Percentiles rank a stretch among this genome's conserved stretches.
Evolutionary conservation across 2,888 invertebrate species (phyloP).

Genomic region (Andrena chrysosceles): DNA sequence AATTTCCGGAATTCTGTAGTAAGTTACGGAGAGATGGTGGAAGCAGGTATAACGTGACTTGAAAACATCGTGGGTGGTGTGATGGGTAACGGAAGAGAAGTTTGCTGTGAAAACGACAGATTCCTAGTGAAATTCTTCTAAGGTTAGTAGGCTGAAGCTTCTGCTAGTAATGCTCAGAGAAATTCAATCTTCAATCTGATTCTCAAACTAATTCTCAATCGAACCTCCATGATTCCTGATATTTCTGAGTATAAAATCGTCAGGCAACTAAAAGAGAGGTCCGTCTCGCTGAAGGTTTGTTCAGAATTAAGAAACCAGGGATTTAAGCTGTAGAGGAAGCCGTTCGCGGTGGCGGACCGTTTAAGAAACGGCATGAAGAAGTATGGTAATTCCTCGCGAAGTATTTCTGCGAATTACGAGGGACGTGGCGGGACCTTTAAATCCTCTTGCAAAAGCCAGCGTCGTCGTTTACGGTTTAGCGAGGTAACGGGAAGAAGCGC

Average conservation of each 20-base stretch:
- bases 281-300: too few relatives aligned
- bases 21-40: conserved; percentile 22
- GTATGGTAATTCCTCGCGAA: conserved; percentile 60
- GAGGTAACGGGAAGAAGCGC: conserved; percentile 73
- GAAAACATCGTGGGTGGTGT: conserved; percentile 31
- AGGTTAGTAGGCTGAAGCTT: not conserved
- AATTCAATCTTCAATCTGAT: too few relatives aligned
- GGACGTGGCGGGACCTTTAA: conserved; percentile 74
- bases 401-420: conserved; percentile 69
- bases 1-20: conserved; percentile 71
- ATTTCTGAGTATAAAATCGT: too few relatives aligned
- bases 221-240: too few relatives aligned
- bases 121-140: not conserved
- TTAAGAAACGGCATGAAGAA: conserved; percentile 50
- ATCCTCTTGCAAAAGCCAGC: conserved; percentile 71
- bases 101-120: not conserved
- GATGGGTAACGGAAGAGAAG: not conserved
- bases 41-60: conserved; percentile 16
- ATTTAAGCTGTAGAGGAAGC: not conserved
- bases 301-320: not conserved
- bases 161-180: not conserved
- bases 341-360: conserved; percentile 7
- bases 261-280: too few relatives aligned
- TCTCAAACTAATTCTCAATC: too few relatives aligned
- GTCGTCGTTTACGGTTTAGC: conserved; percentile 75